Evolutionary conservation across 1,140 invertebrate genomes (phyloP), one percentile per base, ranked within the genome.

Genomic region (Cydia pomonella): DNA sequence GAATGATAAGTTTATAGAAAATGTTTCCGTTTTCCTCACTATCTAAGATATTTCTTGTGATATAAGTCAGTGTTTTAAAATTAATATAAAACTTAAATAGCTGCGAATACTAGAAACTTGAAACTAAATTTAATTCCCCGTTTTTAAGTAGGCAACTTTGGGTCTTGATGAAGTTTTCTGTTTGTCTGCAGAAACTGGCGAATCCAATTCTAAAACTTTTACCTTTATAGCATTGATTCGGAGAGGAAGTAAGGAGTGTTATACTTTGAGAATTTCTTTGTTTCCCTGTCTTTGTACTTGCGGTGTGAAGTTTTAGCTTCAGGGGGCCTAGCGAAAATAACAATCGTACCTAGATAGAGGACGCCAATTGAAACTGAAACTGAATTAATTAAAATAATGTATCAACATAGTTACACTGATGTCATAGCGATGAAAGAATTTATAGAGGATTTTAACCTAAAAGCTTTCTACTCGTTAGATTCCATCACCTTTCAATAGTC

Each of bases 151-250:
- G 4, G n/a, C 6, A 53, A 53, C 16, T 53, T 53, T 53, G 13
- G n/a, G 16, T 53, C 6, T 53, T 53, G 50, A 53, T 53, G 50
- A 53, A 53, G 50, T 53, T 53, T 53, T 53, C 50, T 18, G 50
- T 53, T 53, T 53, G 50, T 53, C 50, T 53, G 50, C 50, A 53
- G n/a, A 53, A 53, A 53, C 13, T 16, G n/a, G n/a, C 50, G 50
- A 47, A 53, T 53, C 5, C 50, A 53, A 53, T 53, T n/a, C 5
- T 18, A 18, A n/a, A 53, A 53, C 16, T 53, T 53, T 53, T 9
- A 53, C 16, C 50, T 53, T 53, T 7, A 53, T 53, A 18, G 50
- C 50, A 53, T 53, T 53, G n/a, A 53, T 50, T 50, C 16, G 0
- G 29, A 47, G 4, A 1, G n/a, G 18, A 53, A 53, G 16, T n/a